Evolutionary conservation across 2,888 invertebrate genomes (phyloP).

Genomic region (Ormyrus thymus): DNA sequence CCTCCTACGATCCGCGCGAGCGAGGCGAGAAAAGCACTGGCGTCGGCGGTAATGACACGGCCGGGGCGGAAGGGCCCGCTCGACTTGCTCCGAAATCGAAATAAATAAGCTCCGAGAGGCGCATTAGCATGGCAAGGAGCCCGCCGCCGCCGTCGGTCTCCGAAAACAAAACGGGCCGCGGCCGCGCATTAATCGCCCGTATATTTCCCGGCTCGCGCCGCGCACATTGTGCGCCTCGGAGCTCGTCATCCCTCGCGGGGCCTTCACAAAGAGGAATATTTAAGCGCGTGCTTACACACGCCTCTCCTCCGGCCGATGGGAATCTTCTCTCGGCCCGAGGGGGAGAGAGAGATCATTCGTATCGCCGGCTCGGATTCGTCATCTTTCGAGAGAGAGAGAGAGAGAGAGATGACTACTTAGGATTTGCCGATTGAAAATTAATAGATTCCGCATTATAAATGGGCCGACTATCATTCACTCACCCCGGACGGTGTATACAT

Average conservation of each 20-base stretch:
- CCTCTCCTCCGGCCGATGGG: no score
- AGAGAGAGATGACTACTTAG: neutral
- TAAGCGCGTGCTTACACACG: neutral
- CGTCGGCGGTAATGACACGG: neutral
- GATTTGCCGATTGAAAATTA: conserved; percentile 39
- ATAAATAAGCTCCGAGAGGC: neutral
- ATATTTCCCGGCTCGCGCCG: no score
- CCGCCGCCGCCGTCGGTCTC: neutral
- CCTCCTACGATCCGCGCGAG: no score
- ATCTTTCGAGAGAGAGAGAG: neutral
- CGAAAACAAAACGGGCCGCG: neutral
- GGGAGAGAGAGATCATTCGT: neutral
- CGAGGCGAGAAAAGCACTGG: no score
- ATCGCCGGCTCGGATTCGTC: neutral
- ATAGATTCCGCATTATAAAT: conserved; percentile 39
- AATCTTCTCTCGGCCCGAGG: neutral
- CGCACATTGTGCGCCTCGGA: no score
- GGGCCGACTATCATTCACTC: conserved; percentile 19
- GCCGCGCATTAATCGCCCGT: neutral
- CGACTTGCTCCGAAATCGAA: neutral
- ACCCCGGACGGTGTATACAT: neutral
- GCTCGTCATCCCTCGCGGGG: neutral
- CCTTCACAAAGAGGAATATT: neutral
- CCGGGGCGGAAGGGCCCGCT: neutral
- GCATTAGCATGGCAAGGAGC: conserved; percentile 12